These are phyloP conservation scores for Chamaedrilus cognettii DNA, from an alignment of 2,888 invertebrate species.

Conservation along the genomic window DNA sequence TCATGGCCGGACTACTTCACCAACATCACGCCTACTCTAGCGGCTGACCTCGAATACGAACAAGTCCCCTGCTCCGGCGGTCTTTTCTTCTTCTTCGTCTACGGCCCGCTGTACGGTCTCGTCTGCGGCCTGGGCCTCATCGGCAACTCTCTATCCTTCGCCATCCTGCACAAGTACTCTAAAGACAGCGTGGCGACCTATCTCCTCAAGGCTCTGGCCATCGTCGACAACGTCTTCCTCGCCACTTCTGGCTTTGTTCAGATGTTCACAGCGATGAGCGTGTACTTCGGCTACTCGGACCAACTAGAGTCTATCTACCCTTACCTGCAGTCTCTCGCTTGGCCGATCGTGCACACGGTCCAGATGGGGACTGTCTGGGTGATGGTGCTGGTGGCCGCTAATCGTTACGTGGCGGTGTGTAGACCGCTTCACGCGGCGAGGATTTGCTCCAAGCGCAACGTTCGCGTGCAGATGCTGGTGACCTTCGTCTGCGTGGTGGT, in stretches of 20 bases:
- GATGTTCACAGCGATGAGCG: slow-evolving; percentile 37
- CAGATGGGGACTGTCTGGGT: slow-evolving; percentile 40
- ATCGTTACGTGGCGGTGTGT: slow-evolving; percentile 41
- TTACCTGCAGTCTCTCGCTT: slow-evolving; percentile 25
- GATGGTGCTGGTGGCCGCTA: slow-evolving; percentile 40
- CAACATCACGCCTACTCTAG: background rate
- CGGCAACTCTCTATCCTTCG: slow-evolving; percentile 39
- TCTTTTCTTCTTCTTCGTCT: slow-evolving; percentile 40
- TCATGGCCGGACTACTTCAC: no score
- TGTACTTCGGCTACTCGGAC: slow-evolving; percentile 29
- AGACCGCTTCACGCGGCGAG: slow-evolving; percentile 35
- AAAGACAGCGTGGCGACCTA: slow-evolving; percentile 34
- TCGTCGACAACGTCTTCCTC: slow-evolving; percentile 38
- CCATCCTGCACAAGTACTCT: slow-evolving; percentile 36
- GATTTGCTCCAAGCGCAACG: slow-evolving; percentile 36
- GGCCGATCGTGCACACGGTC: slow-evolving; percentile 36
- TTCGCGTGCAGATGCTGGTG: slow-evolving; percentile 30
- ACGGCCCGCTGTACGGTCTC: slow-evolving; percentile 38
- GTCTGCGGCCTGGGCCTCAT: slow-evolving; percentile 38
- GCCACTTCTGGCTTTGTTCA: slow-evolving; percentile 32
- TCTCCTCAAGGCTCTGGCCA: slow-evolving; percentile 37
- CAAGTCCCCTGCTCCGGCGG: slow-evolving; percentile 13
- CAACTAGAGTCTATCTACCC: slow-evolving; percentile 33
- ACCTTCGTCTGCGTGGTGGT: slow-evolving; percentile 29
- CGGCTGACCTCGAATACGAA: background rate